Base-by-base conservation (phyloP, 2,797 vertebrate genomes). In the Gouania willdenowi region DNA sequence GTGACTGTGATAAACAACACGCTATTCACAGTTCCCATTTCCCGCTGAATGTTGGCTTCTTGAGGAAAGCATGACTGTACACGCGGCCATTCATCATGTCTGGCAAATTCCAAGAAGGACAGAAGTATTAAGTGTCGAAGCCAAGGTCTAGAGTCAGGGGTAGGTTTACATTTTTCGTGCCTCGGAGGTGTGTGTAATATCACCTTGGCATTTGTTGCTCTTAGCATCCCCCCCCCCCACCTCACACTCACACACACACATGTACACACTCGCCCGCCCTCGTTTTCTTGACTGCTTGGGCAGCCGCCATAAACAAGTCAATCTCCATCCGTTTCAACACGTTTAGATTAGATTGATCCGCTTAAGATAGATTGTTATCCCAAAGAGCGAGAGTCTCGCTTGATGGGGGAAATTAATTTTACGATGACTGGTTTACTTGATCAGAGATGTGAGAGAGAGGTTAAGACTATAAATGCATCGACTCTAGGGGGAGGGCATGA, bases 361-460 rank as follows among this genome's bases (percentile, higher is more conserved):
- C 84, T 88, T 86, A 84, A 66, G 56, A 82, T 62, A 82, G 82
- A 86, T 84, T 69, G 78, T 82, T 84, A 87, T 86, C 82, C 68
- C 55, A 53, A 69, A 66, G 66, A 72, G 76, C 17, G 31, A 2
- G 28, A 65, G 82, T 74, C 57, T 65, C 58, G 72, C 79, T 82
- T 82, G 79, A 77, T 66, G 75, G 75, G n/a, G 72, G 65, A 81
- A 85, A 85, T 81, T 77, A 82, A 85, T 87, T 88, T 86, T 83
- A 87, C 82, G 26, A 83, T 85, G 84, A 70, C 79, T 85, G 81
- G 66, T 86, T 85, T 77, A 75, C 79, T 78, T 84, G 79, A 84
- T 85, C 70, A 39, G 71, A 61, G 62, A 20, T 23, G 61, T 48
- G 52, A n/a, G 33, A 44, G 49, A 52, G 39, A 40, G 47, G 53